Base-by-base conservation (phyloP, 2,797 vertebrate genomes). In the Staurois parvus region DNA sequence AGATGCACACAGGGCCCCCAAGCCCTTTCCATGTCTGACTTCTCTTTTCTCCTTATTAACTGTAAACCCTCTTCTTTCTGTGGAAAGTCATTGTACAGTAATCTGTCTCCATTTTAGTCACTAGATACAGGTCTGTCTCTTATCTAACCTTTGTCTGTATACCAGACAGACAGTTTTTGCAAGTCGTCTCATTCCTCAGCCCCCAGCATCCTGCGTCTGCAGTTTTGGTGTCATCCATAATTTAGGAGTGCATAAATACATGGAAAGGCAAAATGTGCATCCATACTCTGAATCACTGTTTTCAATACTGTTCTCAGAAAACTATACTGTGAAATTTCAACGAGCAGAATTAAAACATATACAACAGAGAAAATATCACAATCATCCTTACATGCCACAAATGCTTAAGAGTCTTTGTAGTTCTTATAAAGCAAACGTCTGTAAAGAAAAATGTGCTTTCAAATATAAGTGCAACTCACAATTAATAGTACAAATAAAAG, bases 141-240 rank as follows among this genome's bases (percentile, higher is more conserved):
- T 81, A 81, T 81, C 79, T 81, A 28, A 70, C 79, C 79, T 59
- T 62, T 37, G 68, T 81, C 81, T 76, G 32, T 56, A 26, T 52
- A 76, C 64, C 75, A 76, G 73, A 76, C 81, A 84, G 64, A 76
- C 81, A 69, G 30, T 40, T 76, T 66, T 69, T 76, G 62, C 26
- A 84, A 76, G 74, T 76, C 19, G n/a, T 76, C 73, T 56, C 81
- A 76, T 76, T 68, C 62, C 74, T 80, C 45, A 72, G 79, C 79
- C 70, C 68, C 79, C 67, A 72, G 76, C 76, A 64, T 79, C 62
- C 64, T 42, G 79, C 69, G 79, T 81, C 79, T 81, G 79, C 67
- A 81, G 45, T 81, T n/a, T 37, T 48, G 42, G 79, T 81, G 79
- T 81, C 79, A 72, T 59, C 79, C 79, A 72, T 59, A 81, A 81